Conservation (phyloP, 2,797 vertebrate species). For the Catamblyrhynchus diadema region DNA sequence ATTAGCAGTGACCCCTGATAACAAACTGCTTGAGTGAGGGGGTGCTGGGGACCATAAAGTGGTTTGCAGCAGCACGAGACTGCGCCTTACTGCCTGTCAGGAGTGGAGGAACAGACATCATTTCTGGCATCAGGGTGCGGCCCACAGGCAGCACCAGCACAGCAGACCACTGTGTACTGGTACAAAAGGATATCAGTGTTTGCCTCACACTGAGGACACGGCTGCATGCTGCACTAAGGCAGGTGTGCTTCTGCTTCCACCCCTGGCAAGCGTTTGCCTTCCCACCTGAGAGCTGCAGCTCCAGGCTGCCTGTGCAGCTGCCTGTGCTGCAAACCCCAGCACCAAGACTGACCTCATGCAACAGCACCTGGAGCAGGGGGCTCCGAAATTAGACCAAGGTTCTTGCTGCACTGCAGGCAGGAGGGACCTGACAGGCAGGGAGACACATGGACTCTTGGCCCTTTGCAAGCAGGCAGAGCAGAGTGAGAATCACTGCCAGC, state of each 20-base stretch:
- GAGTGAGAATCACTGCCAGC: background rate
- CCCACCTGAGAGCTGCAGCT: background rate
- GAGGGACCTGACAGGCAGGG: background rate
- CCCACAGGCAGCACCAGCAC: background rate
- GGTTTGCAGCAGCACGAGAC: background rate
- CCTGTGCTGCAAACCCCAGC: background rate
- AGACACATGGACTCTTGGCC: background rate
- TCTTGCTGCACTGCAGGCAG: background rate
- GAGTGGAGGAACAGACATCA: background rate
- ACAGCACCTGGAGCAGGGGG: background rate
- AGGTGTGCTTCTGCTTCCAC: background rate
- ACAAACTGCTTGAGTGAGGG: background rate
- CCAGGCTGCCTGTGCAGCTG: background rate
- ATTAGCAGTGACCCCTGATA: background rate
- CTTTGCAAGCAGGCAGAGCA: background rate
- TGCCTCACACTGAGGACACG: accelerated
- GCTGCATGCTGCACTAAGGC: background rate
- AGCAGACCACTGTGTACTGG: background rate
- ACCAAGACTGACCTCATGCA: accelerated
- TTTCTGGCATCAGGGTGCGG: accelerated
- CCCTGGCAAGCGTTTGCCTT: accelerated
- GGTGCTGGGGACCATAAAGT: background rate
- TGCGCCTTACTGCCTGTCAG: background rate
- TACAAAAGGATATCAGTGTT: background rate
- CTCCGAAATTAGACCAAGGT: background rate